Percentiles rank a stretch among this genome's conserved stretches.
Conservation (phyloP, 2,797 vertebrate species). For the Myripristis jacobus region DNA sequence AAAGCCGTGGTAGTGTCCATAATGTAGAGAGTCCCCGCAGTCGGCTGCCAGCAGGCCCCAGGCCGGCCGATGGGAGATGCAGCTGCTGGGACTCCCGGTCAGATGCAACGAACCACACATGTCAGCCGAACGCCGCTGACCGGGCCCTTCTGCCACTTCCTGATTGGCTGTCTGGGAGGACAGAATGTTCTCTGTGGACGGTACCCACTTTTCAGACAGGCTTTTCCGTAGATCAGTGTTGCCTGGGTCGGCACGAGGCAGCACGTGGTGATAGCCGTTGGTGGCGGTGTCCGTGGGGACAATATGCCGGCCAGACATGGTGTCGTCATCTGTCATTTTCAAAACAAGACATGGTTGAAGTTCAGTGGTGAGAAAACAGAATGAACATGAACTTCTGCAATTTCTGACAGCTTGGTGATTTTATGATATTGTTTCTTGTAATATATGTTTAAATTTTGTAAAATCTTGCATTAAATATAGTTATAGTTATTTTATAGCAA, state of each 20-base stretch:
- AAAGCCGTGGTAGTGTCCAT: slow-evolving; percentile 95
- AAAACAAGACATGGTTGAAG: slow-evolving; percentile 39
- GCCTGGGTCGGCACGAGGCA: slow-evolving; percentile 69
- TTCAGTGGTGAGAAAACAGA: no score
- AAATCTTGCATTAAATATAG: no score
- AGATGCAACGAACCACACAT: slow-evolving; percentile 93
- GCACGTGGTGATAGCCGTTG: slow-evolving; percentile 69
- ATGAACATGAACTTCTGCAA: no score
- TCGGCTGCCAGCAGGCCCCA: slow-evolving; percentile 78
- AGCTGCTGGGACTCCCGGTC: slow-evolving; percentile 87
- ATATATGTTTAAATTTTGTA: no score
- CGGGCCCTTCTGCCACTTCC: slow-evolving; percentile 52
- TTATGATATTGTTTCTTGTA: no score
- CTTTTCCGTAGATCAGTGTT: slow-evolving; percentile 61
- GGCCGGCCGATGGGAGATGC: slow-evolving; percentile 81
- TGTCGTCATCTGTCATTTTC: slow-evolving; percentile 86
- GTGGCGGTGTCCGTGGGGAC: slow-evolving; percentile 73
- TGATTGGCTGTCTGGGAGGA: slow-evolving; percentile 36
- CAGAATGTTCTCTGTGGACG: slow-evolving; percentile 21
- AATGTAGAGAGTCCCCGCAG: slow-evolving; percentile 85
- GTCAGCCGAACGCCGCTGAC: slow-evolving; percentile 49
- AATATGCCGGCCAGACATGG: slow-evolving; percentile 70
- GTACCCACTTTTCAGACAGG: slow-evolving; percentile 37
- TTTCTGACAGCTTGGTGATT: no score
- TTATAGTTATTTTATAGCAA: no score